Conservation (phyloP, 2,888 invertebrate genomes). For the Ischnus inquisitorius region DNA sequence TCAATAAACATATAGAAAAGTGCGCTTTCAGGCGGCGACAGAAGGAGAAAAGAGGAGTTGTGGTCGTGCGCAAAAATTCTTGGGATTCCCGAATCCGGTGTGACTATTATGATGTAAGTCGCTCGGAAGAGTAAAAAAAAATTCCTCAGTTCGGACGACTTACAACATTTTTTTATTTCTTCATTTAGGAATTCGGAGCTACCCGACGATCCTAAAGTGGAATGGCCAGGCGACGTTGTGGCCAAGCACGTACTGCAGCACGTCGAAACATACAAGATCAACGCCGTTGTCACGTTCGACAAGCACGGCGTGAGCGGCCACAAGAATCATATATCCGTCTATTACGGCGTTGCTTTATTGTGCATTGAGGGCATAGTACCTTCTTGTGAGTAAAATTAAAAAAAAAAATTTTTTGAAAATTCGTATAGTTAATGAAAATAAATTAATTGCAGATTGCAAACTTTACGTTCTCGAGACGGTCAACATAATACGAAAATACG, state of each 20-base stretch:
- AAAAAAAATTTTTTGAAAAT: constrained; percentile 4
- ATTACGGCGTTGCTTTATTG: constrained; percentile 92
- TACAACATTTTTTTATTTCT: constrained; percentile 81
- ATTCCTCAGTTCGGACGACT: constrained; percentile 36
- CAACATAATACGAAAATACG: constrained; percentile 94
- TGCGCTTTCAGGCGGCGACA: constrained; percentile 80
- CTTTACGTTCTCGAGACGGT: constrained; percentile 95
- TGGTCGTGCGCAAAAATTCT: constrained; percentile 92
- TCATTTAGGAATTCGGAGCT: constrained; percentile 90
- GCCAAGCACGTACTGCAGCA: constrained; percentile 89
- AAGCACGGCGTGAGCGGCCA: constrained; percentile 97
- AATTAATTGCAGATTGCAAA: constrained; percentile 90
- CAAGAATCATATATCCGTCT: constrained; percentile 95
- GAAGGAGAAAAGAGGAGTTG: constrained; percentile 91
- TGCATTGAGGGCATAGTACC: constrained; percentile 92
- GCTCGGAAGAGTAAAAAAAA: not conserved
- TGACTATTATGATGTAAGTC: constrained; percentile 88
- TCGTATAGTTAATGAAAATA: constrained; percentile 18
- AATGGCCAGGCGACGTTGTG: constrained; percentile 91
- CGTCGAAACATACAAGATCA: constrained; percentile 91
- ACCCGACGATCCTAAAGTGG: constrained; percentile 91
- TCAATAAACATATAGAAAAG: constrained; percentile 66
- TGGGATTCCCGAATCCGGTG: constrained; percentile 92
- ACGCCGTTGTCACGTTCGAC: constrained; percentile 97
- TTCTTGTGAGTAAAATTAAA: constrained; percentile 87